A percentile compares a stretch with the other conserved stretches of the same genome.
phyloP scores from a whole-genome alignment of 2,797 vertebrate genomes.

The Gymnoscopelus microlampas region DNA sequence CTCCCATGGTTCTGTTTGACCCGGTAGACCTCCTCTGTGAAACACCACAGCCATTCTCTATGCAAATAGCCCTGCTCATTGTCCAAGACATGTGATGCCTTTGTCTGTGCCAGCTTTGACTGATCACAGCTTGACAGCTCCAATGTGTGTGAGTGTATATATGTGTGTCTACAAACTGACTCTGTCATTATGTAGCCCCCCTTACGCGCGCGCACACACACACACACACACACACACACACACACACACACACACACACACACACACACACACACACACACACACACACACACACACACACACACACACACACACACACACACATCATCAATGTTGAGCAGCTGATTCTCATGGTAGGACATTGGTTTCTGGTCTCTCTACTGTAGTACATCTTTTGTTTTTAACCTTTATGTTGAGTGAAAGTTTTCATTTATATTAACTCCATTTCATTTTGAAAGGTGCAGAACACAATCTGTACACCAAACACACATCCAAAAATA shows the following conservation, averaged over 20 bases:
- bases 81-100: constrained; percentile 89
- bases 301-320: constrained; percentile 9
- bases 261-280: constrained; percentile 8
- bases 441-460: too few relatives aligned
- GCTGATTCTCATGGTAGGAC: too few relatives aligned
- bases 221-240: constrained; percentile 6
- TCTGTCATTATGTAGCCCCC: too few relatives aligned
- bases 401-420: too few relatives aligned
- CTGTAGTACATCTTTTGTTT: too few relatives aligned
- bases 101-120: constrained; percentile 92
- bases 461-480: too few relatives aligned
- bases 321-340: neutral
- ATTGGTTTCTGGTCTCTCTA: too few relatives aligned
- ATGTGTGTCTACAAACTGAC: constrained; percentile 68
- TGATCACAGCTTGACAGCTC: constrained; percentile 94
- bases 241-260: constrained; percentile 11
- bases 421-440: too few relatives aligned
- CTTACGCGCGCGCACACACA: neutral
- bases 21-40: constrained; percentile 74
- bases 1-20: too few relatives aligned
- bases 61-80: constrained; percentile 92
- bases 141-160: constrained; percentile 90
- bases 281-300: constrained; percentile 7
- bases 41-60: constrained; percentile 88
- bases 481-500: too few relatives aligned